Percentiles rank a stretch among this genome's conserved stretches.
These are phyloP conservation scores for Leptopterna dolabrata DNA, from an alignment of 2,888 invertebrate genomes.

Conservation along the genomic window DNA sequence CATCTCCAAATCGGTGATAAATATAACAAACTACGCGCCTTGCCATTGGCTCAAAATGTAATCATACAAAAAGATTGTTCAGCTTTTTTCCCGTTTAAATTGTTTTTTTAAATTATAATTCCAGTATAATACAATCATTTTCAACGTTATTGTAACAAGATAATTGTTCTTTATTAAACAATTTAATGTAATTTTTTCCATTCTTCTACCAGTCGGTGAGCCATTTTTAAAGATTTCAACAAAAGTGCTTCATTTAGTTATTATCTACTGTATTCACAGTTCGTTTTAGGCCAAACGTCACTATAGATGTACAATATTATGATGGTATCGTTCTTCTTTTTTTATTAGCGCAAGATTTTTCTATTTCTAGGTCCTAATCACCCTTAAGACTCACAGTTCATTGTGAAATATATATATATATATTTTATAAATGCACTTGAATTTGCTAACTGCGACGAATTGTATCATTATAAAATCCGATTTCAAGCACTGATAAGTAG, in stretches of 20 bases:
- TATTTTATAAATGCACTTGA: slow-evolving; percentile 53
- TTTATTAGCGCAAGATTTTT: background rate
- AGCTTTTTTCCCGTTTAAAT: background rate
- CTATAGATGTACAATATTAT: slow-evolving; percentile 43
- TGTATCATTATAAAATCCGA: slow-evolving; percentile 46
- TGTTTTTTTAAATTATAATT: background rate
- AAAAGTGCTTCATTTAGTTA: slow-evolving; percentile 23
- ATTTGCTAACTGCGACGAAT: slow-evolving; percentile 45
- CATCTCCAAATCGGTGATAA: background rate
- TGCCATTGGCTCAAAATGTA: background rate
- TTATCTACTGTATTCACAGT: slow-evolving; percentile 53
- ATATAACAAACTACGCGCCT: background rate
- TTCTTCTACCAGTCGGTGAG: slow-evolving; percentile 43
- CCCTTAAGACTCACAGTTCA: slow-evolving; percentile 46
- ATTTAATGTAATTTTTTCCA: slow-evolving; percentile 12
- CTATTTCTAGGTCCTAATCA: slow-evolving; percentile 15
- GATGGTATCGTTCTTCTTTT: slow-evolving; percentile 30
- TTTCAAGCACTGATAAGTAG: slow-evolving; percentile 47
- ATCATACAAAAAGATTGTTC: slow-evolving; percentile 32
- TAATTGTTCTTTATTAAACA: background rate
- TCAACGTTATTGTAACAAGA: background rate
- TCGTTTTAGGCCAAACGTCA: slow-evolving; percentile 54
- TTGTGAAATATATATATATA: slow-evolving; percentile 53
- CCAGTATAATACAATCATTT: background rate
- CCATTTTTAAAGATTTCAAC: slow-evolving; percentile 4